Evolutionary conservation across 2,797 vertebrate genomes (phyloP).

Genomic region (Chrysocyon brachyurus): DNA sequence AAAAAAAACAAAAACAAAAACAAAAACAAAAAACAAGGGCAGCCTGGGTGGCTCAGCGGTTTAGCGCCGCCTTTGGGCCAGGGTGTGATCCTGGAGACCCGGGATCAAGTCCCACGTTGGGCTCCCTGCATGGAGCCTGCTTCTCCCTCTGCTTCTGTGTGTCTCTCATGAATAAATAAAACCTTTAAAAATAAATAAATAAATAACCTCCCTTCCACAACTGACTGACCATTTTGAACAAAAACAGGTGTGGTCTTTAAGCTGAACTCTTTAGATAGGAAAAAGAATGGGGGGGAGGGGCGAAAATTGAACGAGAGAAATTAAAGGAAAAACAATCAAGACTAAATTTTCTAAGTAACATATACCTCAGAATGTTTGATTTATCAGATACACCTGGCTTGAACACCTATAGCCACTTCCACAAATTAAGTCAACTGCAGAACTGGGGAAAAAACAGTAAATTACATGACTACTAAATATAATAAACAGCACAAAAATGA

Average conservation of each 20-base stretch:
- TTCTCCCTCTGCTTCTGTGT: too few relatives aligned
- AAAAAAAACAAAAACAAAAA: not conserved
- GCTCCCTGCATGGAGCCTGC: too few relatives aligned
- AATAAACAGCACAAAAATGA: not conserved
- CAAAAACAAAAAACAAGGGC: not conserved
- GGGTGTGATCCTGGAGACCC: too few relatives aligned
- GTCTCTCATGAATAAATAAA: too few relatives aligned
- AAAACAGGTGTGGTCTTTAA: constrained; percentile 64
- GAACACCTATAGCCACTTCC: constrained; percentile 18
- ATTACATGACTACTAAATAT: constrained; percentile 6
- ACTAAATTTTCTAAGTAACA: not conserved
- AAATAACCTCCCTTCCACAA: not conserved
- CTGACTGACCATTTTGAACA: constrained; percentile 44
- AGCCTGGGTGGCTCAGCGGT: too few relatives aligned
- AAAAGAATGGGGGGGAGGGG: not conserved
- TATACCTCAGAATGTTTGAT: not conserved
- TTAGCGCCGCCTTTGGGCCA: too few relatives aligned
- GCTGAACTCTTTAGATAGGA: constrained; percentile 27
- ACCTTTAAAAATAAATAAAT: too few relatives aligned
- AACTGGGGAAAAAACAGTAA: not conserved
- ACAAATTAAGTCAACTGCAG: constrained; percentile 13
- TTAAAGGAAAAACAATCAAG: constrained; percentile 10
- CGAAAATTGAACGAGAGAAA: constrained; percentile 31
- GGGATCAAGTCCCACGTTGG: too few relatives aligned
- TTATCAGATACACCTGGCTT: not conserved